phyloP scores from a whole-genome alignment of 2,113 vertebrate genomes.

The Rousettus leschenaultii region DNA sequence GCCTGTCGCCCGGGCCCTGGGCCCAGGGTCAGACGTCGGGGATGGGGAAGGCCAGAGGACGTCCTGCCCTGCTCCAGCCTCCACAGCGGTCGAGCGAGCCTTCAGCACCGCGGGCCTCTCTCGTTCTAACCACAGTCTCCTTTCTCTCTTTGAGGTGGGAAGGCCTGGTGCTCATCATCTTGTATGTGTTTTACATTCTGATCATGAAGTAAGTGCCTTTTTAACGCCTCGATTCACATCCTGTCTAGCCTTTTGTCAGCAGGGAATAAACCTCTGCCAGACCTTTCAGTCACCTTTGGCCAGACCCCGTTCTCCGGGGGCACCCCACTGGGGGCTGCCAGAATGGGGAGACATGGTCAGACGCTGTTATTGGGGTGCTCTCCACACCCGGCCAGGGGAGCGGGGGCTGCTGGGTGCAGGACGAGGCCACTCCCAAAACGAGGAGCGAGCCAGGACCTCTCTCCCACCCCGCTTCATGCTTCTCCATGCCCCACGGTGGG shows the following conservation, averaged over 20 bases:
- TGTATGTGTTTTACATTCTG: constrained; percentile 96
- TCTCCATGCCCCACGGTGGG: no score
- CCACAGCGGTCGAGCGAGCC: accelerated
- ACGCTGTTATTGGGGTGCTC: not conserved
- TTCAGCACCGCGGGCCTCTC: accelerated
- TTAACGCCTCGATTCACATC: not conserved
- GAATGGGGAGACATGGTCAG: not conserved
- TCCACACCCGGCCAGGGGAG: not conserved
- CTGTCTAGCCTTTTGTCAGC: not conserved
- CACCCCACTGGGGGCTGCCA: no score
- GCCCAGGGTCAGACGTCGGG: not conserved
- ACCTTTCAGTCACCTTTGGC: not conserved
- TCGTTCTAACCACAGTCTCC: constrained; percentile 62
- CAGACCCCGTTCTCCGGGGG: not conserved
- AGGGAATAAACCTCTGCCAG: not conserved
- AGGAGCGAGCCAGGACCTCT: no score
- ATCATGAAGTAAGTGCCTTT: constrained; percentile 95
- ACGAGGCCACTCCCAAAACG: accelerated
- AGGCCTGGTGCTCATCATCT: constrained; percentile 93
- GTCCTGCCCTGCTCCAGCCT: accelerated
- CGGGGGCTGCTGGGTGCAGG: no score
- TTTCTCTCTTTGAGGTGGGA: constrained; percentile 92
- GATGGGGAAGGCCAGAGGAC: accelerated
- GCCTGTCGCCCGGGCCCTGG: not conserved
- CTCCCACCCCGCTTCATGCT: accelerated